phyloP scores from a whole-genome alignment of 2,797 vertebrate genomes.

The Falco columbarius region DNA sequence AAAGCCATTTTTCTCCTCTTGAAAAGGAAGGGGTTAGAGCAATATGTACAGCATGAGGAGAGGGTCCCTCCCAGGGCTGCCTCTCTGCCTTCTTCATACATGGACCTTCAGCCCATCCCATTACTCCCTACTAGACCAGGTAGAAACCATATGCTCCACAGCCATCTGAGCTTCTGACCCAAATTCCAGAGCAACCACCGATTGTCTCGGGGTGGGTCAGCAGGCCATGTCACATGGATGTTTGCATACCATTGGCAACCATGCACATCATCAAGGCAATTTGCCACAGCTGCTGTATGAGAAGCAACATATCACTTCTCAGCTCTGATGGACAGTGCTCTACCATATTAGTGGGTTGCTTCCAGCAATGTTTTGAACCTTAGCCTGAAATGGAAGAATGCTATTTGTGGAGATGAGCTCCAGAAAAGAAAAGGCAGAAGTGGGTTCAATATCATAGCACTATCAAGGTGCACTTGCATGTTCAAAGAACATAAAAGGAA shows the following conservation, averaged over 20 bases:
- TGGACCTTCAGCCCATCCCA: rapidly evolving
- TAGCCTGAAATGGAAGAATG: neutral
- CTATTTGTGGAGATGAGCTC: neutral
- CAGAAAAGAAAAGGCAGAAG: neutral
- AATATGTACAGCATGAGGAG: neutral
- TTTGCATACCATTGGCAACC: neutral
- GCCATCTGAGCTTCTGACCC: neutral
- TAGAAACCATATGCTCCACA: neutral
- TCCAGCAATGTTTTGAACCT: neutral
- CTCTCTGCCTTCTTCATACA: neutral
- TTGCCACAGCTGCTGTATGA: neutral
- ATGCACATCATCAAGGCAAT: neutral
- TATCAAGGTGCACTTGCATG: neutral
- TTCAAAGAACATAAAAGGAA: neutral
- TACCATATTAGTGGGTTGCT: neutral
- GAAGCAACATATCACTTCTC: neutral
- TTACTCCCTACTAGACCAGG: rapidly evolving
- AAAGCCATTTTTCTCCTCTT: neutral
- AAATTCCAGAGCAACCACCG: neutral
- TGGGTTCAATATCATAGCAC: neutral
- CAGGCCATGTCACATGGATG: neutral
- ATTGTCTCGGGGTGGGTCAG: neutral
- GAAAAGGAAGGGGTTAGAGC: neutral
- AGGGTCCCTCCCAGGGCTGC: neutral
- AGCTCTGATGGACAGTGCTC: neutral